A percentile compares a stretch with the other conserved stretches of the same genome.
Evolutionary conservation across 2,113 vertebrate genomes (phyloP).

Genomic region (Callipepla squamata): DNA sequence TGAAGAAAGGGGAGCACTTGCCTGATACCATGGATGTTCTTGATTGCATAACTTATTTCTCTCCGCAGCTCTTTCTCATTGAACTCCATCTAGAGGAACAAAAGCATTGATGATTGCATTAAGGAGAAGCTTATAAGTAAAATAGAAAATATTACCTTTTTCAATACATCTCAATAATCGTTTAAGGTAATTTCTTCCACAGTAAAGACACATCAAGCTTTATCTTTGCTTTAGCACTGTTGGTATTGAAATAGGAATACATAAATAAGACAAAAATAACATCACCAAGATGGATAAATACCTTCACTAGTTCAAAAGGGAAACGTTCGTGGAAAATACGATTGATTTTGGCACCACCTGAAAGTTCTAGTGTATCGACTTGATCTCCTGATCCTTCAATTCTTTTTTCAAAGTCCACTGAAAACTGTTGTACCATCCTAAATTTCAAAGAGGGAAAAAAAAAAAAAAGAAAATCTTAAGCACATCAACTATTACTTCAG

Average conservation of each 20-base stretch:
- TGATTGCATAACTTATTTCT: conserved; percentile 95
- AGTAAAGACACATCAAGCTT: background rate
- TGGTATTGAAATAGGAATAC: background rate
- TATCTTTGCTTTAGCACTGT: background rate
- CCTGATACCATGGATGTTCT: conserved; percentile 94
- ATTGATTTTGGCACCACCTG: conserved; percentile 85
- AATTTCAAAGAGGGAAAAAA: background rate
- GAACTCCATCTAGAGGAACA: conserved; percentile 84
- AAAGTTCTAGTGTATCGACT: conserved; percentile 82
- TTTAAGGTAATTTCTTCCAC: background rate
- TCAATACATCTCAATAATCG: background rate
- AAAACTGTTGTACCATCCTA: conserved; percentile 85
- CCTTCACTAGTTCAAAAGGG: conserved; percentile 86
- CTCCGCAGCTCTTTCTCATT: conserved; percentile 88
- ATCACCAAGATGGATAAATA: conserved; percentile 50
- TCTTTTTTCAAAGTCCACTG: conserved; percentile 85
- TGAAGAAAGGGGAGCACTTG: conserved; percentile 47
- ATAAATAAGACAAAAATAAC: background rate
- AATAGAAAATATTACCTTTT: background rate
- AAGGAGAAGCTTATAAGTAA: background rate
- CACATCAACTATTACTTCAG: background rate
- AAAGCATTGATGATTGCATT: background rate
- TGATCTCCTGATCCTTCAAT: conserved; percentile 85
- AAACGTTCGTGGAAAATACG: conserved; percentile 85
- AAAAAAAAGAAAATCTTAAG: background rate